Base-by-base conservation (phyloP, 2,797 vertebrate genomes). In the Toxotes lorentzi region DNA sequence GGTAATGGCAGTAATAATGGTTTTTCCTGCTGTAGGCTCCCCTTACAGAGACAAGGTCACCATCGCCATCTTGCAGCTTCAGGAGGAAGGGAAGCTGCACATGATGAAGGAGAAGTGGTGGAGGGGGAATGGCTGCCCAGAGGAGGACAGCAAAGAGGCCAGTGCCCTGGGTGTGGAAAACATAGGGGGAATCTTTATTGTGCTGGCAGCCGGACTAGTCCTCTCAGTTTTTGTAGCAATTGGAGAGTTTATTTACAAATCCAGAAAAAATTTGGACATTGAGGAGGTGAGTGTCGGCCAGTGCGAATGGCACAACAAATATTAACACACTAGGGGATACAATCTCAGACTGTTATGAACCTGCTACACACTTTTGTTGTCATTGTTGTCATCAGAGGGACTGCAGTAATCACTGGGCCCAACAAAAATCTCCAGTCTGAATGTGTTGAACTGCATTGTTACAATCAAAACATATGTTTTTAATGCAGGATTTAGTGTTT, bases 21-120 rank as follows among this genome's bases (percentile, higher is more conserved):
- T 48, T 72, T 73, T 57, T 77, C 14, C 35, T 35, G 24, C 72
- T 35, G 21, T 87, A 99, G 98, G 98, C 17, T 99, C 98, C 59
- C 98, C 98, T 3, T 99, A 99, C 91, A 94, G 98, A 86, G 98
- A 99, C 88, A 99, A 98, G 92, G 96, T 99, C 83, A 99, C 98
- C 24, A 98, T 99, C 1, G 98, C 98, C 75, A 99, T 99, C 92
- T 93, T 99, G 73, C 98, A 99, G 91, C 95, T 99, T 40, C 98
- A 99, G 93, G 98, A 99, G 73, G 98, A 98, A 78, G 98, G 98
- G 5, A 99, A 98, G 85, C 93, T 99, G 65, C 98, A 99, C 90
- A 97, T 99, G 97, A 98, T 99, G 98, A 99, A 99, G 91, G 98
- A 99, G 90, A 99, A 98, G 83, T 99, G 98, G 98, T 99, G 98